Evolutionary conservation across 2,888 invertebrate genomes (phyloP).

Genomic region (Drosophila algonquin): DNA sequence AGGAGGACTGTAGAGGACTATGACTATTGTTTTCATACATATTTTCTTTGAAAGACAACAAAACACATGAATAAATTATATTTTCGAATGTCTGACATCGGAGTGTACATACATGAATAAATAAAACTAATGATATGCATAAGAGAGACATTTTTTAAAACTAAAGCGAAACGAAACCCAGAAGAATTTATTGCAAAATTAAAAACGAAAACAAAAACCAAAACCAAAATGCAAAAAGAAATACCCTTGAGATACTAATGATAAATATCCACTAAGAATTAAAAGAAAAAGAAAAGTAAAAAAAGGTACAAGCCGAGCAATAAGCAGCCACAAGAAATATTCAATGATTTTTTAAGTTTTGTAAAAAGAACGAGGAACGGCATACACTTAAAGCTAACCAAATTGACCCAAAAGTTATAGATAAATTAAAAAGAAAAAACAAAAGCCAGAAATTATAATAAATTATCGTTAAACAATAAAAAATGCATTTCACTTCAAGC

Average conservation of each 20-base stretch:
- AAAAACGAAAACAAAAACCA: conserved; percentile 12
- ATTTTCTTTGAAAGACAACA: conserved; percentile 42
- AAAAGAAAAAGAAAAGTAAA: conserved; percentile 25
- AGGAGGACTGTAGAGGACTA: conserved; percentile 16
- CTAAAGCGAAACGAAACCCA: conserved; percentile 58
- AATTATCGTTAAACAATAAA: conserved; percentile 27
- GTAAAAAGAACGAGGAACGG: conserved; percentile 4
- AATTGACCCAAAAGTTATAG: conserved; percentile 54
- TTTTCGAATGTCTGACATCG: conserved; percentile 41
- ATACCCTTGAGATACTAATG: conserved; percentile 60
- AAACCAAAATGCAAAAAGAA: conserved; percentile 29
- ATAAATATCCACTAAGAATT: conserved; percentile 67
- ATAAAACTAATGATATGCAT: conserved; percentile 36
- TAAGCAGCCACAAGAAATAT: conserved; percentile 30
- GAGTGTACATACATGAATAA: conserved; percentile 49
- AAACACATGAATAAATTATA: conserved; percentile 66
- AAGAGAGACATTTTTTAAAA: conserved; percentile 56
- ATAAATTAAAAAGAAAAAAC: conserved; percentile 53
- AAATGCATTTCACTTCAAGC: conserved; percentile 30
- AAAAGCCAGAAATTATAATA: conserved; percentile 30
- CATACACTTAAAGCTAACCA: conserved; percentile 39
- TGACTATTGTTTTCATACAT: conserved; percentile 32
- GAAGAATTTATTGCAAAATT: conserved; percentile 37
- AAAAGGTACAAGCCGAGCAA: conserved; percentile 25
- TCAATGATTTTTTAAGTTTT: conserved; percentile 12